Conservation (phyloP, 2,888 invertebrate genomes). For the Drosophila parthenogenetica region DNA sequence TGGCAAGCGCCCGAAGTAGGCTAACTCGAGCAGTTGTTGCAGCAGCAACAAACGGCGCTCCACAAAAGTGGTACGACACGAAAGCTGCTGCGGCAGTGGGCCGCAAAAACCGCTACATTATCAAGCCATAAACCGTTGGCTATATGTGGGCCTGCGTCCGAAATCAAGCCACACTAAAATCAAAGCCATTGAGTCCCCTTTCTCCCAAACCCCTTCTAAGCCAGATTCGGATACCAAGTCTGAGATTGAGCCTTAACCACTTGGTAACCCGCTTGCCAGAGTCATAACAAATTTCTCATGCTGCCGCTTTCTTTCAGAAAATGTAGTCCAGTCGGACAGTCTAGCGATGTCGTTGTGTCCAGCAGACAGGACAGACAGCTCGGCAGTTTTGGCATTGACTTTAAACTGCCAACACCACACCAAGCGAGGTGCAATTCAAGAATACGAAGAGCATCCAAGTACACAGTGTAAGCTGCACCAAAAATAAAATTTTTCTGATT, state of each 20-base stretch:
- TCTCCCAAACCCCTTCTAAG: conserved; percentile 19
- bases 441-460: neutral
- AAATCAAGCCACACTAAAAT: conserved; percentile 67
- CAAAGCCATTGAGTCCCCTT: conserved; percentile 53
- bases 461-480: neutral
- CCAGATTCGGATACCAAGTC: neutral
- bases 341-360: conserved; percentile 30
- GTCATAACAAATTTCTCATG: conserved; percentile 67
- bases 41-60: conserved; percentile 38
- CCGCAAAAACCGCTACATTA: conserved; percentile 64
- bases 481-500: neutral
- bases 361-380: conserved; percentile 38
- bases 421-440: conserved; percentile 33
- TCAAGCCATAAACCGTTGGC: conserved; percentile 62
- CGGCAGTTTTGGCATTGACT: conserved; percentile 63
- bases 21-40: conserved; percentile 42
- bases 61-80: conserved; percentile 59
- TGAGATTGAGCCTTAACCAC: conserved; percentile 1
- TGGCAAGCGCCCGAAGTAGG: conserved; percentile 57
- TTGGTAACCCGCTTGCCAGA: conserved; percentile 34
- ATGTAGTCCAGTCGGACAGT: conserved; percentile 76
- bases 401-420: conserved; percentile 55
- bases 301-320: conserved; percentile 79
- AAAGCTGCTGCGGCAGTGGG: conserved; percentile 61
- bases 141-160: conserved; percentile 35